These are phyloP conservation scores for Lagopus muta DNA, from an alignment of 2,113 vertebrate species.

Conservation along the genomic window DNA sequence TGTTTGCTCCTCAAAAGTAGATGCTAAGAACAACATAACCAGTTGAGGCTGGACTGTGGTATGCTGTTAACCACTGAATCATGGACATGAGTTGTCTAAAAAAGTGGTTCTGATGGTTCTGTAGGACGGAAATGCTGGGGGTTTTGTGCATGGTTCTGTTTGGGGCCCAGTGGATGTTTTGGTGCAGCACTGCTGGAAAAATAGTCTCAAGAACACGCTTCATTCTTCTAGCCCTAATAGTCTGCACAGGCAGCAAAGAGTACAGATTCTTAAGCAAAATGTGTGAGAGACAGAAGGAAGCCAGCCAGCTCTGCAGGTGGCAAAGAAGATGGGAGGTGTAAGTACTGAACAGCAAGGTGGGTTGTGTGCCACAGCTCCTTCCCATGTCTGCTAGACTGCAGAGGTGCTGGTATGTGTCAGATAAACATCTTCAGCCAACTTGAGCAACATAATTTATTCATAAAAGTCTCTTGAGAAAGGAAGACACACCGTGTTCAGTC, in stretches of 20 bases:
- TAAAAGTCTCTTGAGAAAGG: constrained; percentile 6
- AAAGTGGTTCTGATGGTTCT: neutral
- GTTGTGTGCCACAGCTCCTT: neutral
- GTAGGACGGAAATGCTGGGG: neutral
- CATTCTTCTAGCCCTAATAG: neutral
- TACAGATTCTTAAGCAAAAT: neutral
- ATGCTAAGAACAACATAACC: neutral
- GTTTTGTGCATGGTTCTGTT: neutral
- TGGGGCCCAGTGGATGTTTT: neutral
- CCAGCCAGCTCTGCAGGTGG: neutral
- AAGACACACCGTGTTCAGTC: constrained; percentile 11
- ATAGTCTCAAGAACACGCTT: neutral
- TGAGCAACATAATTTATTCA: constrained; percentile 24
- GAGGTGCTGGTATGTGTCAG: neutral
- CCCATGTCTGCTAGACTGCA: neutral
- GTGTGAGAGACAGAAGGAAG: neutral
- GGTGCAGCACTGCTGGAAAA: neutral
- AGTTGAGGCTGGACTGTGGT: neutral
- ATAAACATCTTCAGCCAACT: constrained; percentile 34
- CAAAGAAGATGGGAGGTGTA: neutral
- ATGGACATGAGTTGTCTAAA: neutral
- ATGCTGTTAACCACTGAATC: neutral
- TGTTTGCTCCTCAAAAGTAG: neutral
- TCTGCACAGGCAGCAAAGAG: accelerated
- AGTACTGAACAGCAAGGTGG: neutral